phyloP scores from a whole-genome alignment of 2,888 invertebrate species.

The Drosophila meridiana region DNA sequence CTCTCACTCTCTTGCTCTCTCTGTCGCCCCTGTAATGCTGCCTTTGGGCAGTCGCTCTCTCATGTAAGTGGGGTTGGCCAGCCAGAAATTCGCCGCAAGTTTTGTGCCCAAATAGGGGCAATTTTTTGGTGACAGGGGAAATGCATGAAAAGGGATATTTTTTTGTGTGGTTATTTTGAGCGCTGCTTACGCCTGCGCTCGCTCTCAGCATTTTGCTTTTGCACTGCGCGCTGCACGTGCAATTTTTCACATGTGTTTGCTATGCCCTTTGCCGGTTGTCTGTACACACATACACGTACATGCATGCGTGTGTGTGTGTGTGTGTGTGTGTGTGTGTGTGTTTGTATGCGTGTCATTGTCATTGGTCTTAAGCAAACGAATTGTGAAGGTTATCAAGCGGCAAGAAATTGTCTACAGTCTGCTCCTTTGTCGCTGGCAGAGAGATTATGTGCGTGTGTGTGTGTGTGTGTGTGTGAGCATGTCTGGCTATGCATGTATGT shows the following conservation, averaged over 20 bases:
- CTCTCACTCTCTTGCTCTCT: neutral
- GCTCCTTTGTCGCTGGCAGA: neutral
- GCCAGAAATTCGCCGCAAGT: constrained; percentile 63
- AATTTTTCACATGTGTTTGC: constrained; percentile 62
- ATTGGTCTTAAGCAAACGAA: constrained; percentile 23
- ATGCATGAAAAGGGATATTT: constrained; percentile 11
- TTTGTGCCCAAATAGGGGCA: constrained; percentile 62
- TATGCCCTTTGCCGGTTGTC: constrained; percentile 48
- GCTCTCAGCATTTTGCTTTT: constrained; percentile 13
- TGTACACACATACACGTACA: neutral
- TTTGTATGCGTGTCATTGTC: constrained; percentile 42
- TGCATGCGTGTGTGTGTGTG: neutral
- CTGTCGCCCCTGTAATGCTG: neutral
- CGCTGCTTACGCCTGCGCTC: constrained; percentile 49
- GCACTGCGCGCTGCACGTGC: constrained; percentile 60
- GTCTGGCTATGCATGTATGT: neutral
- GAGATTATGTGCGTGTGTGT: neutral
- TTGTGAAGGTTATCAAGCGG: constrained; percentile 49
- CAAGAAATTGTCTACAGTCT: constrained; percentile 19
- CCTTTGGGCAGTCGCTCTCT: constrained; percentile 5
- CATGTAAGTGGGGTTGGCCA: constrained; percentile 16
- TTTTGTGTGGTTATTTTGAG: neutral
- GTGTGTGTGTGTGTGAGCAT: neutral
- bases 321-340: neutral
- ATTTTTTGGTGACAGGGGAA: constrained; percentile 46